Percentiles rank a stretch among this genome's conserved stretches.
These are phyloP conservation scores for Melikaiella ostensackeni DNA, from an alignment of 2,888 invertebrate genomes.

Conservation along the genomic window DNA sequence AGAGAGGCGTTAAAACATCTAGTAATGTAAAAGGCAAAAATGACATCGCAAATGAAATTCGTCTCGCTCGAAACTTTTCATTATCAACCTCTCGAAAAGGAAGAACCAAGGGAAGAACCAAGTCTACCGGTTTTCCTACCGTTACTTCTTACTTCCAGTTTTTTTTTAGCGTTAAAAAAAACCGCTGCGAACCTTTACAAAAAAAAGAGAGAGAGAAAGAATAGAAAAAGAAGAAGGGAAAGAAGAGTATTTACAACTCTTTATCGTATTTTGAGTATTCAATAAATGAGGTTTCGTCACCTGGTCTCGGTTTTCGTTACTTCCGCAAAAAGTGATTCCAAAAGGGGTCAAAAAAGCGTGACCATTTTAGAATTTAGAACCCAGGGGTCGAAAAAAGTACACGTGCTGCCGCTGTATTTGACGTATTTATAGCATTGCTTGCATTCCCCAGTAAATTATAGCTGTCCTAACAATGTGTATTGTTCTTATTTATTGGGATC, in stretches of 20 bases:
- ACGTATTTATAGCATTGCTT: constrained; percentile 39
- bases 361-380: constrained; percentile 26
- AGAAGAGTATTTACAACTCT: not conserved
- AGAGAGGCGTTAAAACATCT: not conserved
- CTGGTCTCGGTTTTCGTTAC: constrained; percentile 3
- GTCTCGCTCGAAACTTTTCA: not conserved
- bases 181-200: constrained; percentile 10
- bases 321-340: constrained; percentile 13
- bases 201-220: not conserved
- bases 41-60: constrained; percentile 20
- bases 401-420: constrained; percentile 34
- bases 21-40: not conserved
- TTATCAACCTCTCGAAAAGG: not conserved
- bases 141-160: not conserved
- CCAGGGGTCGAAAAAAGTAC: not conserved
- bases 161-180: not conserved
- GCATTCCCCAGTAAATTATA: constrained; percentile 35
- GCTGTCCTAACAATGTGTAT: constrained; percentile 38
- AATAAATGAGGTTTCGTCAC: not conserved
- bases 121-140: constrained; percentile 14
- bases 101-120: constrained; percentile 1
- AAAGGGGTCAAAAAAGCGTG: constrained; percentile 11
- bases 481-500: constrained; percentile 38
- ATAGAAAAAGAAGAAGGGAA: not conserved
- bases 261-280: not conserved